Evolutionary conservation across 1,140 invertebrate species (phyloP).

Genomic region (Andricus grossulariae): DNA sequence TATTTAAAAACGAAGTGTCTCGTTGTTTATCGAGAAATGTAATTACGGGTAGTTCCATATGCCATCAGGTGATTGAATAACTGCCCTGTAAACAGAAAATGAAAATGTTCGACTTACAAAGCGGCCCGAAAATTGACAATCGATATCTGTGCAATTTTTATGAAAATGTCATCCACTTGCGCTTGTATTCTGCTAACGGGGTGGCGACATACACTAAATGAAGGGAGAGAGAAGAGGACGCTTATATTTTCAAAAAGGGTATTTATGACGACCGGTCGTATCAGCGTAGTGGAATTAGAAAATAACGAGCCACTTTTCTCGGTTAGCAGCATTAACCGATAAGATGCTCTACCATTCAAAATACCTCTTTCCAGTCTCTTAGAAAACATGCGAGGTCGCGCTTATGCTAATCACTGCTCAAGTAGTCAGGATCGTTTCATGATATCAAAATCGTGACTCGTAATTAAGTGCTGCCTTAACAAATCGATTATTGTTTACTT

Average conservation of each 20-base stretch:
- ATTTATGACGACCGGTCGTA: conserved; percentile 54
- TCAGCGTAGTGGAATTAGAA: conserved; percentile 62
- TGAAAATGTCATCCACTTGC: not conserved
- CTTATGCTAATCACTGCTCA: conserved; percentile 40
- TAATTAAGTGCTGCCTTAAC: conserved; percentile 4
- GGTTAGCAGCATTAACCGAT: conserved; percentile 59
- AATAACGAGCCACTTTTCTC: conserved; percentile 60
- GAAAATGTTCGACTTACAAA: not conserved
- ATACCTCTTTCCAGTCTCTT: conserved; percentile 43
- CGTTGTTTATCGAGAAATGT: no score
- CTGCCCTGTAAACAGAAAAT: no score
- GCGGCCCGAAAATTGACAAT: not conserved
- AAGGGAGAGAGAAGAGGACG: not conserved
- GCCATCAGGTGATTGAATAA: no score
- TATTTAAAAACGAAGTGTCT: no score
- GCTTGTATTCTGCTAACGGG: not conserved
- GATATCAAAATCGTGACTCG: conserved; percentile 14
- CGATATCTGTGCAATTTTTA: not conserved
- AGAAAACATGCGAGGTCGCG: conserved; percentile 40
- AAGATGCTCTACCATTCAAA: conserved; percentile 43
- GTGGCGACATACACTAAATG: conserved; percentile 11
- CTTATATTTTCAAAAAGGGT: not conserved
- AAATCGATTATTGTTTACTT: not conserved
- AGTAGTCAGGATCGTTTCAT: not conserved
- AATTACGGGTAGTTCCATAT: no score